phyloP scores from a whole-genome alignment of 2,113 vertebrate genomes.

The Mormyrus lacerda region DNA sequence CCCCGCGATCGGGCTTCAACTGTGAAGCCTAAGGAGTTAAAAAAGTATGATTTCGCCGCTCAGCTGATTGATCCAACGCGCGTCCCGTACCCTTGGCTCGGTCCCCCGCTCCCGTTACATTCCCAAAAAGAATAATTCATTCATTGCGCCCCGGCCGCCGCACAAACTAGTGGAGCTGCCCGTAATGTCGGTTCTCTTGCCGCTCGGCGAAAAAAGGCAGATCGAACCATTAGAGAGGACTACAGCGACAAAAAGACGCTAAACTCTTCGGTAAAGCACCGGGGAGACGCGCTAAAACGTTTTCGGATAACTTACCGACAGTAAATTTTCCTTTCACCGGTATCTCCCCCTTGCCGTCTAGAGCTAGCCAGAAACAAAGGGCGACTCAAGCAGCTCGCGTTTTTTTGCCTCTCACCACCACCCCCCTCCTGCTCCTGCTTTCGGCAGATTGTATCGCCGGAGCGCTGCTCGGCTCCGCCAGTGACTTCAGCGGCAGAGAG shows the following conservation, averaged over 20 bases:
- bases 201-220: conserved; percentile 5
- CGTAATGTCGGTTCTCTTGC: conserved; percentile 41
- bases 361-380: conserved; percentile 66
- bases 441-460: conserved; percentile 38
- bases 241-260: background rate
- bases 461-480: conserved; percentile 29
- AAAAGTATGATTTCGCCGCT: conserved; percentile 32
- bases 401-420: conserved; percentile 37
- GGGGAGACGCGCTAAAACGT: background rate
- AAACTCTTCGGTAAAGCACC: background rate
- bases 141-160: conserved; percentile 52
- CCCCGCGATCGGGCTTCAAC: background rate
- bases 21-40: conserved; percentile 9
- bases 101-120: conserved; percentile 42
- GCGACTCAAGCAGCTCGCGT: conserved; percentile 50
- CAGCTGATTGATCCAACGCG: conserved; percentile 55
- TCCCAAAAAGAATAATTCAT: conserved; percentile 57
- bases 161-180: conserved; percentile 20
- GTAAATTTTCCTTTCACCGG: conserved; percentile 38
- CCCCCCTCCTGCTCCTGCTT: conserved; percentile 23
- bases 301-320: conserved; percentile 50
- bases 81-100: conserved; percentile 52
- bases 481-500: conserved; percentile 20
- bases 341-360: conserved; percentile 53
- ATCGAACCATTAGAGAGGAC: background rate